A percentile compares a stretch with the other conserved stretches of the same genome.
phyloP scores from a whole-genome alignment of 2,797 vertebrate species.

The Pipistrellus nathusii region DNA sequence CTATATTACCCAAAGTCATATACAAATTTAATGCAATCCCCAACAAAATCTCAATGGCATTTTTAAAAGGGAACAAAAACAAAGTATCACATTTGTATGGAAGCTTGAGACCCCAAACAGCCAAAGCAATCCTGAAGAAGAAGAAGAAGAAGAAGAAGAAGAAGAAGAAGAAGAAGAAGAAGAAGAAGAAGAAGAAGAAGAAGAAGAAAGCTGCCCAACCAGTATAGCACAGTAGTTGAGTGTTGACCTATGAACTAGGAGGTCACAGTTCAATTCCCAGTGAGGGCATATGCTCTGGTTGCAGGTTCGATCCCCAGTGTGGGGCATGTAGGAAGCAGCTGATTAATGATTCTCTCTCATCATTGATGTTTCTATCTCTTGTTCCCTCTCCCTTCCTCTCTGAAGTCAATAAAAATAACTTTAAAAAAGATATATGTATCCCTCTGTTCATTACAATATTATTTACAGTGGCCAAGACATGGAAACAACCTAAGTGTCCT shows the following conservation, averaged over 20 bases:
- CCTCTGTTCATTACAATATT: not conserved
- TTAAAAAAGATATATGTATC: not conserved
- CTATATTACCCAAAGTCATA: not conserved
- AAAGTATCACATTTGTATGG: not conserved
- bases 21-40: not conserved
- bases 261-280: too few species aligned
- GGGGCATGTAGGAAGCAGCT: too few species aligned
- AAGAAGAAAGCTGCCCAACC: not conserved
- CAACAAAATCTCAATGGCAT: not conserved
- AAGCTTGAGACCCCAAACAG: not conserved
- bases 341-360: too few species aligned
- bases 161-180: not conserved
- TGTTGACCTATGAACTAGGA: too few species aligned
- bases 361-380: too few species aligned
- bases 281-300: too few species aligned
- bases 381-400: too few species aligned
- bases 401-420: not conserved
- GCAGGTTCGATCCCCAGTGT: too few species aligned
- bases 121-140: not conserved
- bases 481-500: not conserved
- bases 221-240: too few species aligned
- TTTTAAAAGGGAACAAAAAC: not conserved
- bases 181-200: too few species aligned
- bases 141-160: not conserved
- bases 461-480: not conserved